phyloP scores from a whole-genome alignment of 2,797 vertebrate species.

The Phalloptychus januarius region DNA sequence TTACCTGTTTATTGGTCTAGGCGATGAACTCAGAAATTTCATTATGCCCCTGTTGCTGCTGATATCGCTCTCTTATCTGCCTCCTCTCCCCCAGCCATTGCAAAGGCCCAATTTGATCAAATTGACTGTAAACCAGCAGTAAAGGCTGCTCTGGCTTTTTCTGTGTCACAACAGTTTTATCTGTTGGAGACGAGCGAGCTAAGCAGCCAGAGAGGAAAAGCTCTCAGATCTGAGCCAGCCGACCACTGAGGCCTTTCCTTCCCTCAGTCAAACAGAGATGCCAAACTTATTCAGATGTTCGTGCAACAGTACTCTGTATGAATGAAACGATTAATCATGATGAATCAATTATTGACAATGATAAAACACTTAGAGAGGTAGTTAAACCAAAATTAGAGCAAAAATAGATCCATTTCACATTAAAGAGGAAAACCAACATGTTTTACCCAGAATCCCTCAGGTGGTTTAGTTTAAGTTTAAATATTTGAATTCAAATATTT shows the following conservation, averaged over 20 bases:
- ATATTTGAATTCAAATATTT: too few relatives aligned
- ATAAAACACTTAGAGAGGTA: too few relatives aligned
- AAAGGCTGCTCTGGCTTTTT: conserved; percentile 41
- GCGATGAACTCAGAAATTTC: conserved; percentile 47
- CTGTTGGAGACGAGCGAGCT: conserved; percentile 36
- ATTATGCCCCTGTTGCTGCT: conserved; percentile 42
- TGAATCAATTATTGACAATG: too few relatives aligned
- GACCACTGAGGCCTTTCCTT: conserved; percentile 37
- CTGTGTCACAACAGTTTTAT: conserved; percentile 43
- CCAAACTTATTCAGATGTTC: not conserved
- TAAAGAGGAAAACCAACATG: too few relatives aligned
- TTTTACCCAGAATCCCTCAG: too few relatives aligned
- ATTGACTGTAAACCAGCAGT: conserved; percentile 41
- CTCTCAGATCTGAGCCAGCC: conserved; percentile 48
- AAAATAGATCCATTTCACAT: too few relatives aligned
- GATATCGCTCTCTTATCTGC: conserved; percentile 58
- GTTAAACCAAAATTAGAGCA: too few relatives aligned
- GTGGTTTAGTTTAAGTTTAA: too few relatives aligned
- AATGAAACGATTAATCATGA: too few relatives aligned
- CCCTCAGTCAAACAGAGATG: conserved; percentile 37
- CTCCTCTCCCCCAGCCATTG: conserved; percentile 44
- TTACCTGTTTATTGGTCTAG: conserved; percentile 67
- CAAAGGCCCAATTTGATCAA: conserved; percentile 52
- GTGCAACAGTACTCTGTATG: not conserved
- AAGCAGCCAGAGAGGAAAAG: conserved; percentile 26